Evolutionary conservation across 2,113 vertebrate genomes (phyloP).

Genomic region (Dipodomys merriami): DNA sequence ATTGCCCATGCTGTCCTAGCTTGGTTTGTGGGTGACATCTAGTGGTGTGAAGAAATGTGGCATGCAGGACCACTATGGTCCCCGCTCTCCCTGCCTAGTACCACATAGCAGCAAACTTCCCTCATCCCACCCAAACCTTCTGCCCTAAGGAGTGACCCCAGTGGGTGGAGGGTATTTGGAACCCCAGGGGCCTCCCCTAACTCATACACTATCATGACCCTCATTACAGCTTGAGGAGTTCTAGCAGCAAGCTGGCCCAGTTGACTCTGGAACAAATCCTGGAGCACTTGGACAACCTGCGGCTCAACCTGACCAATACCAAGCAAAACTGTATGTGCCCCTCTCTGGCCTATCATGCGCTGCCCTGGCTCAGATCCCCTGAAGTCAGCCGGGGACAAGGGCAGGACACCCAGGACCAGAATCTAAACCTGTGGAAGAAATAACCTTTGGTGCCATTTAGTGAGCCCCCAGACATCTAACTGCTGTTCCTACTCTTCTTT

Average conservation of each 20-base stretch:
- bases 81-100: background rate
- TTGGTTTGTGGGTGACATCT: slow-evolving; percentile 66
- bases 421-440: background rate
- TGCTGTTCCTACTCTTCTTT: background rate
- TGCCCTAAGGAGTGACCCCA: too few relatives aligned
- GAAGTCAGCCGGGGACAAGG: background rate
- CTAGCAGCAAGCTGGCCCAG: slow-evolving; percentile 97
- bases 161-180: background rate
- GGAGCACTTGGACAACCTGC: slow-evolving; percentile 95
- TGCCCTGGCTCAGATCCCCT: background rate
- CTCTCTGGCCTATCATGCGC: rapidly evolving
- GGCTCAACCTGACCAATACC: slow-evolving; percentile 95
- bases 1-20: background rate
- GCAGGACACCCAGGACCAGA: background rate
- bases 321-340: slow-evolving; percentile 87
- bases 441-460: rapidly evolving
- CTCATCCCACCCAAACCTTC: background rate
- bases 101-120: background rate
- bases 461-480: background rate
- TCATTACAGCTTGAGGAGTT: slow-evolving; percentile 91
- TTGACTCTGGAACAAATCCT: slow-evolving; percentile 97
- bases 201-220: background rate
- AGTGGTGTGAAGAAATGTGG: slow-evolving; percentile 43
- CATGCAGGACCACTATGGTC: background rate
- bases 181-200: background rate